Conservation (phyloP, 2,797 vertebrate genomes). For the Vireo griseus region DNA sequence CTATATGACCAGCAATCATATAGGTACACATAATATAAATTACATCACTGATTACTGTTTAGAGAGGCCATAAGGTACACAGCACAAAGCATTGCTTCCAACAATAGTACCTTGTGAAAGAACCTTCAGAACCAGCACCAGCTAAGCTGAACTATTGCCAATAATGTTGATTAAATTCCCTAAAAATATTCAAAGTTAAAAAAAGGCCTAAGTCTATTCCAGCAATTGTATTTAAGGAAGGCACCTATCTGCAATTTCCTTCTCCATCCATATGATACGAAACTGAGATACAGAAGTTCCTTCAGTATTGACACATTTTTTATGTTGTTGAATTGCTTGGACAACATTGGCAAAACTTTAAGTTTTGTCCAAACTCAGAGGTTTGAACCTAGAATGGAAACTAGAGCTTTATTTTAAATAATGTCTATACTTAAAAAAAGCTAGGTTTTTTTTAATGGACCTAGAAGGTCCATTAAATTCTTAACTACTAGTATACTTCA, state of each 20-base stretch:
- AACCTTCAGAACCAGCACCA: background rate
- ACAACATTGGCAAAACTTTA: background rate
- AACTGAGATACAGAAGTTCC: background rate
- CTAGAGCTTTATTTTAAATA: background rate
- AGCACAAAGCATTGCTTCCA: background rate
- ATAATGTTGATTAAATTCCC: background rate
- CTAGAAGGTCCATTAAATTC: background rate
- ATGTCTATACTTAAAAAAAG: background rate
- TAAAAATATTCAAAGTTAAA: background rate
- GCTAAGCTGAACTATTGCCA: background rate
- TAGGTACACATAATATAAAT: fast-evolving
- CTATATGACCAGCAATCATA: fast-evolving
- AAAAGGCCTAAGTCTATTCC: background rate
- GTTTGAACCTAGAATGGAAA: background rate
- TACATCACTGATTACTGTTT: background rate
- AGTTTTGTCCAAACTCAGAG: background rate
- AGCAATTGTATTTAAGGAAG: background rate
- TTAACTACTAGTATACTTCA: background rate
- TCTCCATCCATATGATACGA: background rate
- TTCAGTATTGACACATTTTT: background rate
- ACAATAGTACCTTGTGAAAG: background rate
- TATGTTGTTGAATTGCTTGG: background rate
- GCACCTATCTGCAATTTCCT: background rate
- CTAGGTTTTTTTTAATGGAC: too few relatives aligned
- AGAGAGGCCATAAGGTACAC: background rate